Evolutionary conservation across 2,888 invertebrate genomes (phyloP).

Genomic region (Pristionchus arcanus): DNA sequence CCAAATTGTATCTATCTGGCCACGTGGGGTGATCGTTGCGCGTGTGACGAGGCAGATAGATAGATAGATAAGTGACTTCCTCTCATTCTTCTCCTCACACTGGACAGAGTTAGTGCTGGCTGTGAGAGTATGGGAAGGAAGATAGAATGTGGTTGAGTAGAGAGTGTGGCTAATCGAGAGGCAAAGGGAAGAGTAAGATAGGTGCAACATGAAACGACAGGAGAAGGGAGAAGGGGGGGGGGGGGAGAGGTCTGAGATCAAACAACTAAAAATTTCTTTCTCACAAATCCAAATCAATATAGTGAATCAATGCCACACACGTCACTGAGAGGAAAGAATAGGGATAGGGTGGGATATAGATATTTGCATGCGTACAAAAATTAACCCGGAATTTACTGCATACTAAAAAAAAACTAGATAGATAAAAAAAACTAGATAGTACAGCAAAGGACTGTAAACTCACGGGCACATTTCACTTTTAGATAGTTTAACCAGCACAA

Average conservation of each 20-base stretch:
- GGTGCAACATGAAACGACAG: slow-evolving; percentile 26
- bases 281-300: background rate
- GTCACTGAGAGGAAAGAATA: no score
- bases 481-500: no score
- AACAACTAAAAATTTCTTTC: slow-evolving; percentile 31
- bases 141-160: background rate
- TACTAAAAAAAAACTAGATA: no score
- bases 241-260: slow-evolving; percentile 23
- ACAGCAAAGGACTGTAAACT: no score
- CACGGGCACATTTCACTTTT: no score
- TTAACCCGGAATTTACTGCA: no score
- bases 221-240: slow-evolving; percentile 25
- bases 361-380: no score
- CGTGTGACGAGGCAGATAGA: slow-evolving; percentile 36
- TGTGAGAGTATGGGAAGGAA: background rate
- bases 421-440: no score
- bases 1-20: background rate
- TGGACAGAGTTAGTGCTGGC: background rate
- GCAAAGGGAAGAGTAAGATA: background rate
- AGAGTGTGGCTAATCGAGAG: background rate
- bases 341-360: background rate
- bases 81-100: slow-evolving; percentile 7
- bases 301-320: background rate
- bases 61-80: background rate
- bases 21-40: slow-evolving; percentile 40